phyloP scores from a whole-genome alignment of 2,888 invertebrate species.

The Heteropelma amictum region DNA sequence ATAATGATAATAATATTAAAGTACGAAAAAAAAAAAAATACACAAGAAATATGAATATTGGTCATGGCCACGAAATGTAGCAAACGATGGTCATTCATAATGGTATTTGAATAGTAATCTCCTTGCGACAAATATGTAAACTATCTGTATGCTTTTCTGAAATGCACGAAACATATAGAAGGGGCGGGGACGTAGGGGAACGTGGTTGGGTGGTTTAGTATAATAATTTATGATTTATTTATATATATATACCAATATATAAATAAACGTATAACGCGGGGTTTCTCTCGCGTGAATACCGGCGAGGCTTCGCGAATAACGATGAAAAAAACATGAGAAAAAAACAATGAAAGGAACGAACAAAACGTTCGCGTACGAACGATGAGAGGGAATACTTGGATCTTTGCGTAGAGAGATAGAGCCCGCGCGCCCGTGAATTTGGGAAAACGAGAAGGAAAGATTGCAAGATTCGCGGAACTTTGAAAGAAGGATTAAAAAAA shows the following conservation, averaged over 20 bases:
- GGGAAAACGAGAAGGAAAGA: neutral
- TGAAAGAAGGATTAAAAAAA: constrained; percentile 32
- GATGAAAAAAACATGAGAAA: constrained; percentile 50
- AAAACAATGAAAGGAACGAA: constrained; percentile 6
- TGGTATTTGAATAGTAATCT: constrained; percentile 68
- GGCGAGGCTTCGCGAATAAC: constrained; percentile 65
- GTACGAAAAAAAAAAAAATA: constrained; percentile 47
- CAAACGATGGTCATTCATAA: constrained; percentile 68
- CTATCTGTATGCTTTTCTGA: constrained; percentile 89
- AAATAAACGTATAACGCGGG: constrained; percentile 31
- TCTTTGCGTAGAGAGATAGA: constrained; percentile 73
- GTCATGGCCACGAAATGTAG: constrained; percentile 72
- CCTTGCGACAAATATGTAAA: constrained; percentile 70
- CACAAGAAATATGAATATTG: constrained; percentile 60
- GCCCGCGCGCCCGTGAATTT: constrained; percentile 60
- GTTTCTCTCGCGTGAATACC: constrained; percentile 69
- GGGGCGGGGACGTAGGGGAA: constrained; percentile 79
- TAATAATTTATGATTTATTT: constrained; percentile 78
- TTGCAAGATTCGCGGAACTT: neutral
- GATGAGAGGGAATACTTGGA: constrained; percentile 65
- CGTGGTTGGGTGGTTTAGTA: constrained; percentile 72
- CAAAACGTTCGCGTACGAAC: constrained; percentile 19
- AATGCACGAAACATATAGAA: constrained; percentile 94
- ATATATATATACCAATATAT: constrained; percentile 55
- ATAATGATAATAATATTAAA: constrained; percentile 19